Conservation (phyloP, 2,113 vertebrate species). For the Mionectes macconnelli region DNA sequence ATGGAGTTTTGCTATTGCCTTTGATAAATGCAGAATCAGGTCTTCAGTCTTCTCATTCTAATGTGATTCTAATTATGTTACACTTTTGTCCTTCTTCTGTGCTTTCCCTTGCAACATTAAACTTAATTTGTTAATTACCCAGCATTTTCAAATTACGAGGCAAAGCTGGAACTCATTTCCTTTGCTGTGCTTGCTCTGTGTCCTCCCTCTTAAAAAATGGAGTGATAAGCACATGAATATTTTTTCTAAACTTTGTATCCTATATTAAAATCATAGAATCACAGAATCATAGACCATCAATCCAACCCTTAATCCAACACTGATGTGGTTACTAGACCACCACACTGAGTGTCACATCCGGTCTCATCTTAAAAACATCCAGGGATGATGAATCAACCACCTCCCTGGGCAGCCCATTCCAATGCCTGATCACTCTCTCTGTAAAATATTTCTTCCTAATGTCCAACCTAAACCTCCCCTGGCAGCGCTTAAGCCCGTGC, state of each 20-base stretch:
- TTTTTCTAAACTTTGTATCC: not conserved
- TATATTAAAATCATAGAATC: not conserved
- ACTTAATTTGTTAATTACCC: slow-evolving; percentile 55
- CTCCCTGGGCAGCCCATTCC: too few species aligned
- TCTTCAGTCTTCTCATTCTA: slow-evolving; percentile 31
- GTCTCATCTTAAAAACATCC: too few species aligned
- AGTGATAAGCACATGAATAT: not conserved
- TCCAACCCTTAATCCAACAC: too few species aligned
- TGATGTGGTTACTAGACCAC: too few species aligned
- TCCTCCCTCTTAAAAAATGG: not conserved
- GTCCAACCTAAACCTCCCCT: too few species aligned
- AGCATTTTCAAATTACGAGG: slow-evolving; percentile 27
- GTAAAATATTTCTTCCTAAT: too few species aligned
- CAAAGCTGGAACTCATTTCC: slow-evolving; percentile 15
- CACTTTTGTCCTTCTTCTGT: slow-evolving; percentile 35
- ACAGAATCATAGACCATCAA: too few species aligned
- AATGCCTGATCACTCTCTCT: too few species aligned
- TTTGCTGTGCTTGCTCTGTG: not conserved
- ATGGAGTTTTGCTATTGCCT: slow-evolving; percentile 10
- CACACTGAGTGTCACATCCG: too few species aligned
- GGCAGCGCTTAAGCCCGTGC: too few species aligned
- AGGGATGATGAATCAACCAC: too few species aligned
- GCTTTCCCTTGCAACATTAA: slow-evolving; percentile 49
- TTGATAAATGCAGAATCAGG: not conserved
- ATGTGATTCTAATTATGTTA: slow-evolving; percentile 35